These are phyloP conservation scores for Pseudopodoces humilis DNA, from an alignment of 2,113 vertebrate species.

Conservation along the genomic window DNA sequence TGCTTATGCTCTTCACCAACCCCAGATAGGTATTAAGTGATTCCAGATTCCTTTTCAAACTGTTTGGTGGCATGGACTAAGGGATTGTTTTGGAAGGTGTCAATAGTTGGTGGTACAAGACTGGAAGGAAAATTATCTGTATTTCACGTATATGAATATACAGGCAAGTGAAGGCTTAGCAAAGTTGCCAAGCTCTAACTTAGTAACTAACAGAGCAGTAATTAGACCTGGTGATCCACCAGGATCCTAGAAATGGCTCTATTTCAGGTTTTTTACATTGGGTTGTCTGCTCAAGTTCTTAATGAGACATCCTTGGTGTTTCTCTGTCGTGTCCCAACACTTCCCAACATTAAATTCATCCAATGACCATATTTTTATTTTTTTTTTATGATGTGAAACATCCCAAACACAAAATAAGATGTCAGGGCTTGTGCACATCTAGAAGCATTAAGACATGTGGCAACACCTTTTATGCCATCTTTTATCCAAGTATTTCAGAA, in stretches of 20 bases:
- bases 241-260: background rate
- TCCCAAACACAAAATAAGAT: background rate
- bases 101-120: background rate
- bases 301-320: background rate
- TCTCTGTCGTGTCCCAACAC: background rate
- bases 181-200: background rate
- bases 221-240: background rate
- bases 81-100: background rate
- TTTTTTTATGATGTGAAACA: background rate
- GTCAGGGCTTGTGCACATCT: background rate
- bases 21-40: background rate
- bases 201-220: background rate
- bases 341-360: background rate
- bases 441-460: slow-evolving; percentile 45
- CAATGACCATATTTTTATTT: background rate
- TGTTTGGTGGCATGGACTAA: background rate
- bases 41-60: background rate
- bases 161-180: background rate
- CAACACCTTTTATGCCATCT: slow-evolving; percentile 45
- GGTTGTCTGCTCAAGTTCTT: background rate
- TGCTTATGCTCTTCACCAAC: background rate
- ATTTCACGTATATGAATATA: background rate
- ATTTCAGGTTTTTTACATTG: background rate
- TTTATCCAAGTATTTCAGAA: slow-evolving; percentile 53
- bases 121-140: background rate